Conservation (phyloP, 2,113 vertebrate species). For the Nematolebias whitei region DNA sequence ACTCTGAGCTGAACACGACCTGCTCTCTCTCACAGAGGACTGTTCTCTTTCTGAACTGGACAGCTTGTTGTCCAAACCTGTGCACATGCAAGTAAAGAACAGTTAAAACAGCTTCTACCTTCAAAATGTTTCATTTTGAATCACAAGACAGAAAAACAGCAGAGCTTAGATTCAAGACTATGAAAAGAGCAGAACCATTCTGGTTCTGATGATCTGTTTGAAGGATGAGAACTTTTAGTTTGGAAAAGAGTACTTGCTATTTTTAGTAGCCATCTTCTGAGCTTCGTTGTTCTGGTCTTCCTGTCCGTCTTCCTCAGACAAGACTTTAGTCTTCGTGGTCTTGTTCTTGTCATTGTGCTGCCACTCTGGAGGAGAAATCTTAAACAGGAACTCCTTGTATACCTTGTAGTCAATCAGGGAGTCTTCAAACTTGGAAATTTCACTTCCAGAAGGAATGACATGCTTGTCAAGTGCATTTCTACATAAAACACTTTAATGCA, state of each 20-base stretch:
- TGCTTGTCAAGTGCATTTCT: not conserved
- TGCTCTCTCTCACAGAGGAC: slow-evolving; percentile 32
- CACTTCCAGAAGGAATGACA: slow-evolving; percentile 69
- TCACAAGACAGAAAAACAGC: not conserved
- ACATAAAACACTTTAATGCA: not conserved
- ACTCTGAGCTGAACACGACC: slow-evolving; percentile 22
- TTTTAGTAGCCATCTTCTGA: not conserved
- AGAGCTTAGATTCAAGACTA: not conserved
- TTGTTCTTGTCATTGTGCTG: slow-evolving; percentile 74
- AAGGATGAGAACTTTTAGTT: too few relatives aligned
- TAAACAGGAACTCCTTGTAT: slow-evolving; percentile 87
- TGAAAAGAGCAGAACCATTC: not conserved
- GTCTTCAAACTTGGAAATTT: slow-evolving; percentile 83
- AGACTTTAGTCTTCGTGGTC: slow-evolving; percentile 1
- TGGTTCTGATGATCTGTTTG: too few relatives aligned
- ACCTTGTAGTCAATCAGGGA: slow-evolving; percentile 83
- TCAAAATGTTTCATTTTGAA: not conserved
- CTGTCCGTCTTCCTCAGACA: not conserved
- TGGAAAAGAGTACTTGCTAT: slow-evolving; percentile 8
- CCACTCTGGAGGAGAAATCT: slow-evolving; percentile 89
- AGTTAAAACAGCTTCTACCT: not conserved
- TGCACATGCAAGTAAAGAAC: not conserved
- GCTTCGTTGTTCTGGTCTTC: slow-evolving; percentile 6
- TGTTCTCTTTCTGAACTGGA: slow-evolving; percentile 29
- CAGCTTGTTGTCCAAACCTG: slow-evolving; percentile 51